Conservation (phyloP, 2,113 vertebrate species). For the Caranx melampygus region DNA sequence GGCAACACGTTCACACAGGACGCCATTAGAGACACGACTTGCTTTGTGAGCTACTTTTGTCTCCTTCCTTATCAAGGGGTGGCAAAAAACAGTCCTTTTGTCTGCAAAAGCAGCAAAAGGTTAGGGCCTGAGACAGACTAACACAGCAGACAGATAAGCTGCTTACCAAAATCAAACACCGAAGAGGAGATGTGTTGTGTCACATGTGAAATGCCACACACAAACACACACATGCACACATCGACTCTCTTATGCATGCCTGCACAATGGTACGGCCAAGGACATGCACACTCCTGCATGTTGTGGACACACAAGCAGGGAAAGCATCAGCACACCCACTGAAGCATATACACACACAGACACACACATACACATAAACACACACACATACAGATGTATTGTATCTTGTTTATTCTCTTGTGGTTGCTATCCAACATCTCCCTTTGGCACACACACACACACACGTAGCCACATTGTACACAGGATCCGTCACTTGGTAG, state of each 20-base stretch:
- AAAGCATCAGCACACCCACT: slow-evolving; percentile 2
- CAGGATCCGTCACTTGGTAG: slow-evolving; percentile 66
- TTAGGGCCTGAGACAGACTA: slow-evolving; percentile 73
- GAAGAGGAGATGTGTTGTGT: slow-evolving; percentile 73
- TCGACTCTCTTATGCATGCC: slow-evolving; percentile 4
- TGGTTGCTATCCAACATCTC: slow-evolving; percentile 33
- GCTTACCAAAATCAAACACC: slow-evolving; percentile 81
- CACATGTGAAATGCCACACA: slow-evolving; percentile 66
- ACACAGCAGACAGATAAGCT: slow-evolving; percentile 77
- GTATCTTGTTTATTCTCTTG: slow-evolving; percentile 51
- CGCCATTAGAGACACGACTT: slow-evolving; percentile 69
- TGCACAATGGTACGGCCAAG: slow-evolving; percentile 24
- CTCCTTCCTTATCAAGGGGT: slow-evolving; percentile 72
- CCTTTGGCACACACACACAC: slow-evolving; percentile 30
- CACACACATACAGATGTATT: slow-evolving; percentile 7
- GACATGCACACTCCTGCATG: slow-evolving; percentile 6
- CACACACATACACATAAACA: background rate
- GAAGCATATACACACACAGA: slow-evolving; percentile 6
- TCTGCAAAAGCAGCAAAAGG: slow-evolving; percentile 76
- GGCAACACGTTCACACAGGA: slow-evolving; percentile 69
- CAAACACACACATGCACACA: slow-evolving; percentile 9
- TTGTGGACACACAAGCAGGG: slow-evolving; percentile 23
- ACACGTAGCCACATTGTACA: slow-evolving; percentile 5
- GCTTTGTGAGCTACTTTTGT: slow-evolving; percentile 77
- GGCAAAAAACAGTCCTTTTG: slow-evolving; percentile 75